Base-by-base conservation (phyloP, 2,888 invertebrate genomes). In the Ametastegia equiseti region DNA sequence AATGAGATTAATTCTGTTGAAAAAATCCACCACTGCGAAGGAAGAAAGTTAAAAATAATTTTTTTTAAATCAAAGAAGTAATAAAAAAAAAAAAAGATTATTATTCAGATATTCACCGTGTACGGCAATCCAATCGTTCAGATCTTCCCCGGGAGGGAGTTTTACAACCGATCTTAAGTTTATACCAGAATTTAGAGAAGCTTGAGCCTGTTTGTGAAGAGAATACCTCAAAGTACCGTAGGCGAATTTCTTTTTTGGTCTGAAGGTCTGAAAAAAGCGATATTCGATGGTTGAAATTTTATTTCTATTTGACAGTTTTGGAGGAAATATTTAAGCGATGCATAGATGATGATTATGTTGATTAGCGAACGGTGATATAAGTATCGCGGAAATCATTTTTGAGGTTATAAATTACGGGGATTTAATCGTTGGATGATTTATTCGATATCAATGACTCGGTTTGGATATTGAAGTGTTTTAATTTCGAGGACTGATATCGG, bases 91-190 rank as follows among this genome's bases (percentile, higher is more conserved):
- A 7, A 45, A 0, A 65, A 78, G 13, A n/a, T n/a, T n/a, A n/a
- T n/a, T 7, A 23, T 45, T 65, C 7, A n/a, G 6, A 30, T 63
- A 79, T 86, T 86, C 93, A 97, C 97, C 97, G 92, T 98, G 98
- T 4, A 98, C 98, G 23, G 98, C 98, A 54, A 97, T 94, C 98
- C 98, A 98, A 91, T 98, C 98, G 88, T 97, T 97, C 78, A 96
- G 92, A 90, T 97, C 96, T 92, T 98, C 98, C 5, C 96, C 96
- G 39, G 94, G 94, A 1, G 98, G 98, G 83, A 98, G 92, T 89
- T 95, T 95, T 0, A 98, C 98, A 1, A 96, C 97, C 75, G 93
- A 92, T 83, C 96, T 94, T 82, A 98, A 93, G 93, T 98, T 97
- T 82, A 98, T 96, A 3, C 98, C 98, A 2, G 97, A 97, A 92